Evolutionary conservation across 1,140 invertebrate species (phyloP), one percentile per base, ranked within the genome.

Genomic region (Caerostris extrusa): DNA sequence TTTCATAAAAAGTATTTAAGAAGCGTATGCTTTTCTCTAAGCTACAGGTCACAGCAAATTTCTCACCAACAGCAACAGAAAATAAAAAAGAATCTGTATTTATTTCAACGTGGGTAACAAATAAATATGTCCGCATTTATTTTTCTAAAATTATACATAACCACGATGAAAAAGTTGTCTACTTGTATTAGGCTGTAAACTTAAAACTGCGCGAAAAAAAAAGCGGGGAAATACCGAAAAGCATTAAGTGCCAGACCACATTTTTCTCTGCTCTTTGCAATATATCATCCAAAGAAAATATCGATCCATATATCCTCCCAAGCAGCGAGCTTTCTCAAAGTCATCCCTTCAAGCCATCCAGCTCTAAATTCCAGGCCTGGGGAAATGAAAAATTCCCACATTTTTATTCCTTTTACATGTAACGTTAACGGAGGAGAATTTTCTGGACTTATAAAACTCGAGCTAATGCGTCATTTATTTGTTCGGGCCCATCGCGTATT

Each of bases 381-480:
- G 12, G 58, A n/a, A 56, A 12, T 12, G 64, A 67, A 88, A 88
- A 53, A 17, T 71, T 64, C 50, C 85, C 6, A 17, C 88, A 90
- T 90, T 90, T 90, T 90, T n/a, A n/a, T 71, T 90, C 57, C 67
- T 67, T 58, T 57, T 58, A 90, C 67, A 71, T 71, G 64, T 61
- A 60, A 60, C 57, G 85, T 77, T 77, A 90, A 77, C 86, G 61
- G 64, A 17, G 55, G 67, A 57, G 56, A 90, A 90, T 90, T 77
- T 77, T 55, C 53, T n/a, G 34, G 67, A 58, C 88, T 69, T 90
- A 77, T 77, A 90, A 71, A 77, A 90, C 19, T 56, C 34, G 19
- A 14, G 67, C 61, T 77, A 90, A 90, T 90, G 88, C 67, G 64
- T 90, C 88, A 77, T 90, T 90, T 90, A 90, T 90, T 90, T 77